Base-by-base conservation (phyloP, 2,113 vertebrate species). In the Okapia johnstoni region DNA sequence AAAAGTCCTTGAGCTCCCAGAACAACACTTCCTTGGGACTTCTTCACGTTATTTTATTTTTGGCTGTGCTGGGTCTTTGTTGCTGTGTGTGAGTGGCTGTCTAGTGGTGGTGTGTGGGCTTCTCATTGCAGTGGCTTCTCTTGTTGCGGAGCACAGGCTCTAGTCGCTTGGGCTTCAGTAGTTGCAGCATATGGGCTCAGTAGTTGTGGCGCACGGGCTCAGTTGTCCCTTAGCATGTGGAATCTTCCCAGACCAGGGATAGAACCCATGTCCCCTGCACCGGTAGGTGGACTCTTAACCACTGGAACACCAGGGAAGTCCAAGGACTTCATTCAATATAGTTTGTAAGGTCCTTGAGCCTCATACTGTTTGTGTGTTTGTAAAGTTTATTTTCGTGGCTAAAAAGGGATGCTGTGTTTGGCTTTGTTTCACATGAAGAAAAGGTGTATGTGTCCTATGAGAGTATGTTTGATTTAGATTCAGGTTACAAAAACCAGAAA, bases 401-500 rank as follows among this genome's bases (percentile, higher is more conserved):
- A 12, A 96, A 94, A 81, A 61, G 50, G 13, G 28, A 83, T 21
- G 1, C 4, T 50, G 7, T 28, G 2, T 86, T 87, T 96, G 33
- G 12, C 84, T 40, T 8, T 43, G 36, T 36, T 48, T 40, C n/a
- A 19, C 54, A 10, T 54, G 90, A 63, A 26, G 13, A 61, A 90
- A 63, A 60, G 5, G 25, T 63, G 36, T 13, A 57, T n/a, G 36
- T 61, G 7, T 11, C 50, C 60, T 88, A 3, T 63, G 63, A 90
- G 19, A 73, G 94, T 66, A 50, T 48, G 25, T 25, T 81, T 91
- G 25, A 60, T 55, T 85, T 73, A 80, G n/a, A 7, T 33, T 90
- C 52, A 36, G 16, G 40, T 36, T 77, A 76, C 40, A 86, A 85
- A 97, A 89, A 13, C 1, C 50, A 95, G 43, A 81, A 61, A 83